Base-by-base conservation (phyloP, 2,113 vertebrate genomes). In the Carollia perspicillata region DNA sequence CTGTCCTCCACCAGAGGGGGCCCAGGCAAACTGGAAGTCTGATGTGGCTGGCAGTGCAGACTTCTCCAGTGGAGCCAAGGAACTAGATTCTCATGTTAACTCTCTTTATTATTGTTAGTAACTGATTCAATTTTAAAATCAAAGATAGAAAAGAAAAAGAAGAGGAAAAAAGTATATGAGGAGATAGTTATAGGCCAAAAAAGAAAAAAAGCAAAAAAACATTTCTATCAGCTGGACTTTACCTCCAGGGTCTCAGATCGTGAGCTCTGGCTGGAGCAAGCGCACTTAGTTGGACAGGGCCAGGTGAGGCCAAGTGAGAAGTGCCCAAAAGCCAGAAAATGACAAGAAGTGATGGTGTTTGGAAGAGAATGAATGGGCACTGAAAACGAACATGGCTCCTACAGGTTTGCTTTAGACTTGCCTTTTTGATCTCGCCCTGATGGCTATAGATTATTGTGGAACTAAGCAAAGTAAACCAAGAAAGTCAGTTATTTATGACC, bases 401-500 rank as follows among this genome's bases (percentile, higher is more conserved):
- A 1, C 42, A 33, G 26, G 51, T 83, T 80, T 91, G 35, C 28
- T 83, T 51, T 80, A 40, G 40, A 87, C 9, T 68, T 90, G n/a
- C 35, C 23, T 4, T 84, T 91, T 79, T 30, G 22, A 37, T 89
- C 4, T 65, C 71, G 68, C 40, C 51, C 11, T 22, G 47, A 60
- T 87, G 71, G 58, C 40, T 75, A 87, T 12, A 84, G 44, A 66
- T 89, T 68, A 88, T 20, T 90, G 11, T 66, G 49, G 44, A 89
- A 91, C 93, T 87, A 78, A 92, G 90, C 33, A 58, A 90, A 97
- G 89, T 93, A 89, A 97, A 95, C 94, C 92, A 77, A 69, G 89
- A 55, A 97, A 95, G 95, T 63, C 97, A 95, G 94, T 97, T 85
- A 97, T 94, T 83, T 74, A 88, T 96, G 93, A 97, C 85, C 69